phyloP scores from a whole-genome alignment of 1,140 invertebrate species.

The Carposina sasakii region DNA sequence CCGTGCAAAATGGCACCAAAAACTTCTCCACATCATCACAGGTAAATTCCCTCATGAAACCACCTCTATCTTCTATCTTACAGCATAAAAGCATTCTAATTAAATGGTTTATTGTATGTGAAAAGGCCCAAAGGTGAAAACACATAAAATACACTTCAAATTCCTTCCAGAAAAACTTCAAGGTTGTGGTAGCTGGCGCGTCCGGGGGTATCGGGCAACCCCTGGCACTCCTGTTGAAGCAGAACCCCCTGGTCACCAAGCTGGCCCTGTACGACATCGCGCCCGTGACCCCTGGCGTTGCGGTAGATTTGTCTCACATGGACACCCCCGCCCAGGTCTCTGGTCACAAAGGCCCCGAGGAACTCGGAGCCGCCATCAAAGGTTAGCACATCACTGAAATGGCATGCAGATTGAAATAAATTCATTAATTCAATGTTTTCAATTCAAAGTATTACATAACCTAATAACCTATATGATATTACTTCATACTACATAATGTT shows the following conservation, averaged over 20 bases:
- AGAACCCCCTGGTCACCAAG: slow-evolving; percentile 86
- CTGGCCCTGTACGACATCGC: slow-evolving; percentile 96
- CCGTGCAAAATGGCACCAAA: slow-evolving; percentile 63
- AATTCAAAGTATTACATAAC: too few relatives aligned
- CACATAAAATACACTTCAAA: too few relatives aligned
- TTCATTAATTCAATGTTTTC: too few relatives aligned
- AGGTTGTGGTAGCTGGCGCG: slow-evolving; percentile 97
- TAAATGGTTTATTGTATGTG: too few relatives aligned
- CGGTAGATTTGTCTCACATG: slow-evolving; percentile 98
- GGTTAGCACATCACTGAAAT: slow-evolving; percentile 60
- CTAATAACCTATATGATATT: too few relatives aligned
- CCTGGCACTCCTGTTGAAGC: slow-evolving; percentile 95
- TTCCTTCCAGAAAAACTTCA: slow-evolving; percentile 78
- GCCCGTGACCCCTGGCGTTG: slow-evolving; percentile 94
- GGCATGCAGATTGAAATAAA: too few relatives aligned
- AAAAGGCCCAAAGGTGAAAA: too few relatives aligned
- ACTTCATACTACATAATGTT: too few relatives aligned
- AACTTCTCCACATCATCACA: slow-evolving; percentile 72
- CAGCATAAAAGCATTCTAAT: too few relatives aligned
- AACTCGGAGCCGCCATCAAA: slow-evolving; percentile 78
- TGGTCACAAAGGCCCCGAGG: slow-evolving; percentile 83
- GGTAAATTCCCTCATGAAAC: too few relatives aligned
- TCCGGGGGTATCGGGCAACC: slow-evolving; percentile 99
- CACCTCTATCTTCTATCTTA: too few relatives aligned
- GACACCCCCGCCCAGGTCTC: slow-evolving; percentile 89